Base-by-base conservation (phyloP, 2,888 invertebrate species). In the Trachelus stipa region DNA sequence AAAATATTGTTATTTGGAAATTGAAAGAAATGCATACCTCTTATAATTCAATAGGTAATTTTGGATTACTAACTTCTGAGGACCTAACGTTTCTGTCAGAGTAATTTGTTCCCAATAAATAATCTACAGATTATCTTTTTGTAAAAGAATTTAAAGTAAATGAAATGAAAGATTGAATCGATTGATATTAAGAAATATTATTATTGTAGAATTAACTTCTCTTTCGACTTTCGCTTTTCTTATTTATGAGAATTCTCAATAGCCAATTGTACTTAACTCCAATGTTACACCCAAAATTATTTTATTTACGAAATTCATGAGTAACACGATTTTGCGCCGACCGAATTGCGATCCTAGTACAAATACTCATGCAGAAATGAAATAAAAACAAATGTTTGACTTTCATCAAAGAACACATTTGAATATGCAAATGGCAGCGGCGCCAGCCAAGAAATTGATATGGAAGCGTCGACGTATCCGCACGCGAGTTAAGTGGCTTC, bases 371-470 rank as follows among this genome's bases (percentile, higher is more conserved):
- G 23, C 0, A 56, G 23, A 56, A 56, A 33, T 71, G 15, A 71
- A 31, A 33, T 33, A 33, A 33, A 71, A 71, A 71, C 31, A 33
- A 71, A 33, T 71, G 71, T 71, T 71, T 71, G 71, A 71, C 31
- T 33, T 71, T 71, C 71, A 71, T 71, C 71, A 71, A 56, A 56
- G 56, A 56, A 56, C 12, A 31, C 11, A 71, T 71, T 71, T 71
- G 33, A 71, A 71, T 71, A 71, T 71, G 71, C 15, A 71, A 71
- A 71, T 71, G 71, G 23, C 71, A 33, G 12, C 9, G 71, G 71
- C 71, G 31, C 33, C 71, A 33, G 33, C 33, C 31, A 71, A 71
- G 71, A 71, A 71, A 71, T 71, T 30, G 71, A 71, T 71, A 71
- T 33, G 33, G 71, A 30, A 31, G 15, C 12, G 71, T 71, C 15